Conservation (phyloP, 2,113 vertebrate species). For the Takifugu flavidus region DNA sequence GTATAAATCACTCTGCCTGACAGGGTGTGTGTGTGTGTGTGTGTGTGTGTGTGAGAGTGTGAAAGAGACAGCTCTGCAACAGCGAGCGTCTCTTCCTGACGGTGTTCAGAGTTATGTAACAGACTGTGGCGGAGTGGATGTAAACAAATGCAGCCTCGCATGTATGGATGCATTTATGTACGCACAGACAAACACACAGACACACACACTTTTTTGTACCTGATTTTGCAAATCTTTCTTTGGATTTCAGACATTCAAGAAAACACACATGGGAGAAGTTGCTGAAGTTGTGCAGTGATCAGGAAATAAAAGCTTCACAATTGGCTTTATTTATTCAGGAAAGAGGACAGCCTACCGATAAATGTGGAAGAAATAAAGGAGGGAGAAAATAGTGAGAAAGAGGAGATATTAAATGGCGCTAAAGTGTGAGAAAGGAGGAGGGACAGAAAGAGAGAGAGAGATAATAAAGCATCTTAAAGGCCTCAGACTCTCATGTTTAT, state of each 20-base stretch:
- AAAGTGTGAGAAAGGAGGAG: conserved; percentile 17
- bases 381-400: neutral
- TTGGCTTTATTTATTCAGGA: conserved; percentile 7
- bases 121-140: conserved; percentile 33
- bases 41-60: neutral
- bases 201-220: conserved; percentile 1
- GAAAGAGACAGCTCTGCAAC: conserved; percentile 19
- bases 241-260: neutral
- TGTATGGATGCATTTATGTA: conserved; percentile 48
- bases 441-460: conserved; percentile 23
- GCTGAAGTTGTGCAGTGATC: neutral
- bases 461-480: conserved; percentile 71
- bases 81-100: conserved; percentile 19
- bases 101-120: conserved; percentile 61
- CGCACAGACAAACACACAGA: conserved; percentile 6
- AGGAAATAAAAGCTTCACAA: neutral
- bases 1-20: conserved; percentile 52
- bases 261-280: neutral
- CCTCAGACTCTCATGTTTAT: conserved; percentile 76
- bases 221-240: neutral
- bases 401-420: conserved; percentile 4
- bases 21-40: conserved; percentile 6
- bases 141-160: conserved; percentile 51
- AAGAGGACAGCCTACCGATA: neutral
- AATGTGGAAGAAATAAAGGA: neutral